These are phyloP conservation scores for Acipenser transmontanus DNA, from an alignment of 2,797 vertebrate genomes.

Conservation along the genomic window DNA sequence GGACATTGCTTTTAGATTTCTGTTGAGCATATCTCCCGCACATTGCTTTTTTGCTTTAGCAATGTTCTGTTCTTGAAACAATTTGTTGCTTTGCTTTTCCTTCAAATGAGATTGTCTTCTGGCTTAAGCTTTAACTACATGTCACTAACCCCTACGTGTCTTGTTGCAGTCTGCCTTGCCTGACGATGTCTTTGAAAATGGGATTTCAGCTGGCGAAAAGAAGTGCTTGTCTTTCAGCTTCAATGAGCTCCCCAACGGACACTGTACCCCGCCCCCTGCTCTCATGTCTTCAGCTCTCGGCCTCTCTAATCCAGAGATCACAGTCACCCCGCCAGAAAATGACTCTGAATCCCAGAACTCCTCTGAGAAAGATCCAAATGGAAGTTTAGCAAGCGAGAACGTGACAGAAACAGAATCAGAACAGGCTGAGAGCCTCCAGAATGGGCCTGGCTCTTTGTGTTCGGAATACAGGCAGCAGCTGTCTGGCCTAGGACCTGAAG, in stretches of 20 bases:
- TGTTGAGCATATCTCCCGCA: too few species aligned
- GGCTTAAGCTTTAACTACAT: background rate
- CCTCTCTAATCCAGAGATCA: constrained; percentile 79
- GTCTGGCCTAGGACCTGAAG: constrained; percentile 42
- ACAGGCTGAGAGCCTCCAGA: constrained; percentile 48
- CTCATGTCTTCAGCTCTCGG: constrained; percentile 30
- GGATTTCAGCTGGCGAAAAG: constrained; percentile 65
- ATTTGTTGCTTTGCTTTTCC: too few species aligned
- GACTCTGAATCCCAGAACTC: constrained; percentile 41
- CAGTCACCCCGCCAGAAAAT: constrained; percentile 64
- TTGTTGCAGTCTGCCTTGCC: constrained; percentile 74
- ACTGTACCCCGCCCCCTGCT: constrained; percentile 44
- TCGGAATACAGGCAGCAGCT: constrained; percentile 47
- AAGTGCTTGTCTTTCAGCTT: constrained; percentile 84
- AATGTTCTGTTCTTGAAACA: too few species aligned
- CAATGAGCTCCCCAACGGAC: constrained; percentile 55
- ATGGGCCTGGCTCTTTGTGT: constrained; percentile 38
- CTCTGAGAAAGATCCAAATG: constrained; percentile 29
- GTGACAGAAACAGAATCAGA: constrained; percentile 57
- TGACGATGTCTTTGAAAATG: constrained; percentile 82
- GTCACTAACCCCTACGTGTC: background rate
- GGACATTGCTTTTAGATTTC: too few species aligned
- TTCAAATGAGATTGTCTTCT: background rate
- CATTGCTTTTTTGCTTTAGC: too few species aligned
- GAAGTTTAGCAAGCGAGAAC: constrained; percentile 54